Percentiles rank a stretch among this genome's conserved stretches.
Evolutionary conservation across 2,113 vertebrate genomes (phyloP).

Genomic region (Arenaria interpres): DNA sequence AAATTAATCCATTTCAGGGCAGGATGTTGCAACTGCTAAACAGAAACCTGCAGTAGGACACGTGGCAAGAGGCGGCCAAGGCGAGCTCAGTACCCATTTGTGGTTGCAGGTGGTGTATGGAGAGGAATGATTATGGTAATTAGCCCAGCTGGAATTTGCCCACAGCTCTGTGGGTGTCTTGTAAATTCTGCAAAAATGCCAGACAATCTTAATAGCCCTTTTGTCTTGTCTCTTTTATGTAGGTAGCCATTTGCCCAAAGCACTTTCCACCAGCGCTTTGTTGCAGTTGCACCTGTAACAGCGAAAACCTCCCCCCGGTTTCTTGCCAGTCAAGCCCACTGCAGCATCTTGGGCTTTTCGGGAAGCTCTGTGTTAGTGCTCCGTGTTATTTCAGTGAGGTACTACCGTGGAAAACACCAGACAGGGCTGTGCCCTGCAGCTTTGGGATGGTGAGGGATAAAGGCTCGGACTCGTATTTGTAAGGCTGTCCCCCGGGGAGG

Average conservation of each 20-base stretch:
- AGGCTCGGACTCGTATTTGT: neutral
- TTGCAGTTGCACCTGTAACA: neutral
- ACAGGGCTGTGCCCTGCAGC: neutral
- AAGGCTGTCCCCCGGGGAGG: neutral
- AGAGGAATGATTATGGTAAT: slow-evolving; percentile 26
- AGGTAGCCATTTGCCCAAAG: neutral
- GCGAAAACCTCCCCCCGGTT: neutral
- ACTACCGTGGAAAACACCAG: neutral
- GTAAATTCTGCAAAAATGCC: slow-evolving; percentile 24
- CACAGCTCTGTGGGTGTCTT: slow-evolving; percentile 18
- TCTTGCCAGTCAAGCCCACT: neutral
- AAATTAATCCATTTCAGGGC: neutral
- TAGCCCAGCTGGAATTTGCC: slow-evolving; percentile 49
- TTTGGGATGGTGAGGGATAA: neutral
- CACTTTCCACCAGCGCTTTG: neutral
- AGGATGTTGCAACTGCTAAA: neutral
- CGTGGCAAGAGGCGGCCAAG: neutral
- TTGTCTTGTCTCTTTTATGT: neutral
- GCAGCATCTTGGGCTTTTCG: neutral
- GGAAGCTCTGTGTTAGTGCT: neutral
- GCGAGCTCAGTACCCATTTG: neutral
- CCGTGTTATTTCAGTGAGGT: neutral
- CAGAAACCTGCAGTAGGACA: neutral
- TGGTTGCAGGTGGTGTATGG: slow-evolving; percentile 22
- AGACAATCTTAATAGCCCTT: neutral